Base-by-base conservation (phyloP, 2,797 vertebrate genomes). In the Neopelma chrysocephalum region DNA sequence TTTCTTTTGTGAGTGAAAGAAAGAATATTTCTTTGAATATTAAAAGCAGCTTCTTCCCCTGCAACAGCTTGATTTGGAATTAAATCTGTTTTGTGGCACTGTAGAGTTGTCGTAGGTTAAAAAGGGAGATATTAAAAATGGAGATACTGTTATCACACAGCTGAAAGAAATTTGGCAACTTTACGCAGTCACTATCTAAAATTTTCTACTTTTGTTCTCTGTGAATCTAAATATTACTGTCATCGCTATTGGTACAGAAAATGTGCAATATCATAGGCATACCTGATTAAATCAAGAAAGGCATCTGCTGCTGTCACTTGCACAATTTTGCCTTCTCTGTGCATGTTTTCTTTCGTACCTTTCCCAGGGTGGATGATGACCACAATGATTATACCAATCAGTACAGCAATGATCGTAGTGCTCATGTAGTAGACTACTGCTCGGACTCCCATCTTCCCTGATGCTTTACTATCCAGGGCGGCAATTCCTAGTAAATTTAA, bases 201-300 rank as follows among this genome's bases (percentile, higher is more conserved):
- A 69, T 64, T 69, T 19, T 88, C 64, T 66, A 13, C 40, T 42
- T 43, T 60, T 65, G 3, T 68, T 77, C 57, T 48, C 1, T 13
- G 18, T 65, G 26, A 57, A 56, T 87, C 50, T 80, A 65, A 82
- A 53, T 72, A 77, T 68, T 42, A 51, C 19, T 47, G 4, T 47
- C 6, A 4, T 29, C 65, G 3, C 13, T 53, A 48, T 3, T 47
- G 58, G 16, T 82, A 93, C 26, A 89, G 62, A 88, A 95, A 94
- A 96, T 14, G 45, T 73, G 40, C 45, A 78, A 62, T 81, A 62
- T 76, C 47, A n/a, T 83, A 66, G 85, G 75, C 94, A 31, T 98
- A 99, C 99, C 99, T 99, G 98, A 99, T 99, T 96, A 99, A 98
- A 95, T 99, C 99, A 93, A 99, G 97, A 98, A 99, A 99, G 93